Conservation (phyloP, 2,888 invertebrate genomes). For the Glyphotaelius pellucidus region DNA sequence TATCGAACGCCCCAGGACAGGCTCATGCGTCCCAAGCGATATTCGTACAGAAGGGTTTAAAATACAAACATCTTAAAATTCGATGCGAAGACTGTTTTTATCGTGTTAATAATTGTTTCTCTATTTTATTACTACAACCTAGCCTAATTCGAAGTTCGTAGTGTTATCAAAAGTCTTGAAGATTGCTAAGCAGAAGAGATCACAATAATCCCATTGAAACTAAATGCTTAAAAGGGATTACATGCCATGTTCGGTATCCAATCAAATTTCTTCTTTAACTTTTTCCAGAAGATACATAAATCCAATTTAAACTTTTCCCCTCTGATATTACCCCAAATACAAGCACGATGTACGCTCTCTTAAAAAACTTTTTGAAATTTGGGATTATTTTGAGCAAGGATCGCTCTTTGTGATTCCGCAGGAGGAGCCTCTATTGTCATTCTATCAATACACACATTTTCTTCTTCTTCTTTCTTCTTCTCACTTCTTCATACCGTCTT, state of each 20-base stretch:
- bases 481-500: not conserved
- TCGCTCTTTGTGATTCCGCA: constrained; percentile 6
- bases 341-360: constrained; percentile 8
- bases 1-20: too few species aligned
- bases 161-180: not conserved
- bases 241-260: constrained; percentile 13
- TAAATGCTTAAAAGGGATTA: constrained; percentile 19
- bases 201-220: not conserved
- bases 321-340: constrained; percentile 39
- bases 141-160: not conserved
- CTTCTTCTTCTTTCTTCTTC: not conserved
- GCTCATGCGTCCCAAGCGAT: too few species aligned
- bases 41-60: not conserved
- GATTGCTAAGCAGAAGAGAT: not conserved
- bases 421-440: not conserved
- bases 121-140: not conserved
- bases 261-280: constrained; percentile 42
- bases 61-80: not conserved
- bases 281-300: constrained; percentile 48
- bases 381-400: constrained; percentile 24
- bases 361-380: constrained; percentile 39
- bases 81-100: not conserved
- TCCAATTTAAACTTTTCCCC: constrained; percentile 56
- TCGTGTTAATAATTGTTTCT: not conserved
- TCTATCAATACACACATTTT: not conserved